Conservation (phyloP, 1,140 invertebrate species). For the Leguminivora glycinivorella region DNA sequence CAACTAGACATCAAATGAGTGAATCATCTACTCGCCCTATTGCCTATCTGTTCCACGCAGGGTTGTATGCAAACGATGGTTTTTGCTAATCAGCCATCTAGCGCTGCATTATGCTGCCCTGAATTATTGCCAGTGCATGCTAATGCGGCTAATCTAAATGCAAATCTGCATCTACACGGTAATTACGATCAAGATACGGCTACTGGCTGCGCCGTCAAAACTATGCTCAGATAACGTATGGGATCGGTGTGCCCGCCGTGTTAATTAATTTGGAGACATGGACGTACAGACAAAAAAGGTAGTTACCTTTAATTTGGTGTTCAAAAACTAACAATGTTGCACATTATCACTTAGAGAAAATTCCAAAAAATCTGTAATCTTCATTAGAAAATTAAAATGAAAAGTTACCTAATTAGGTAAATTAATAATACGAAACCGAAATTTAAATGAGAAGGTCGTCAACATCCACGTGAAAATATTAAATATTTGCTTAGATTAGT, state of each 20-base stretch:
- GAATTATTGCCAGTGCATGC: conserved; percentile 58
- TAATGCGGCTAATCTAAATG: conserved; percentile 58
- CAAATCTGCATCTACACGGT: conserved; percentile 53
- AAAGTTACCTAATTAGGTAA: no score
- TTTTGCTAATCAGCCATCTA: conserved; percentile 62
- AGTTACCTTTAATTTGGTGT: no score
- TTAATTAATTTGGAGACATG: neutral
- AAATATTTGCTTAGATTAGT: neutral
- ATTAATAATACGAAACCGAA: no score
- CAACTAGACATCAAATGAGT: conserved; percentile 31
- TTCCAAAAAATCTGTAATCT: no score
- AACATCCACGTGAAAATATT: no score
- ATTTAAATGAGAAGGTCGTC: no score
- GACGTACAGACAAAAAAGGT: no score
- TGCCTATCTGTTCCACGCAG: neutral
- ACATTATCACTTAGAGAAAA: no score
- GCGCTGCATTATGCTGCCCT: conserved; percentile 45
- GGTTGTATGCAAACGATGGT: conserved; percentile 33
- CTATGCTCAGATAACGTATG: neutral
- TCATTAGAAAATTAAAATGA: no score
- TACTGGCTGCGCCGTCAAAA: conserved; percentile 10
- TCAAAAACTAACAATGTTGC: no score
- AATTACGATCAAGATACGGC: conserved; percentile 56
- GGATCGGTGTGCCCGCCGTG: neutral
- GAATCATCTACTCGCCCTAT: neutral